Base-by-base conservation (phyloP, 2,888 invertebrate species). In the Rhodophaea formosa region DNA sequence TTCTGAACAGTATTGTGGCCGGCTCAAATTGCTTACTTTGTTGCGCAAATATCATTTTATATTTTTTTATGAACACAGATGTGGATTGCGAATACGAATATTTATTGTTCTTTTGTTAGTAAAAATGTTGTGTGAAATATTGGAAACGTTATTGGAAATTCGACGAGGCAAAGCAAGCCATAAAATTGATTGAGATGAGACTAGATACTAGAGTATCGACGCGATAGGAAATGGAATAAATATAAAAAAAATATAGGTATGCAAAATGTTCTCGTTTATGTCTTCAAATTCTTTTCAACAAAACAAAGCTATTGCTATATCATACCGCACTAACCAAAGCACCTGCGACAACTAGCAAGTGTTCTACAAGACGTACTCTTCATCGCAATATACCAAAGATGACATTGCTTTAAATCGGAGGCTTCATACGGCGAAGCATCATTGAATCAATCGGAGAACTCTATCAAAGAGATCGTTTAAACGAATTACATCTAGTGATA, bases 1-100 rank as follows among this genome's bases (percentile, higher is more conserved):
- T 54, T 54, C 17, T 32, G 44, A 54, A 43, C 43, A 43, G 43
- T 54, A 8, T 16, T 51, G 35, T 35, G 51, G 51, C 51, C 35
- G n/a, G 35, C 16, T 16, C n/a, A 8, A 35, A 51, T 35, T 51
- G 49, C 49, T 51, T 35, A 35, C 35, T 35, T 16, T 35, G 35
- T 51, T 39, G 51, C 16, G 51, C 35, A 51, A 51, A 35, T 51
- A 35, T 10, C 35, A 3, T 16, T 35, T 30, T 32, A 10, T 8
- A 8, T 16, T 45, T 49, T 49, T 49, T 32, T 32, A 32, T 49
- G 30, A 5, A 32, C 49, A 32, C 49, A 49, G 49, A 8, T 49
- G 49, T n/a, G 32, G 7, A 49, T 49, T n/a, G 29, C 8, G 8
- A 32, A 32, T 14, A 0, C 32, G 32, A 16, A 1, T 15, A 46